Base-by-base conservation (phyloP, 2,113 vertebrate genomes). In the Antigone vipio region DNA sequence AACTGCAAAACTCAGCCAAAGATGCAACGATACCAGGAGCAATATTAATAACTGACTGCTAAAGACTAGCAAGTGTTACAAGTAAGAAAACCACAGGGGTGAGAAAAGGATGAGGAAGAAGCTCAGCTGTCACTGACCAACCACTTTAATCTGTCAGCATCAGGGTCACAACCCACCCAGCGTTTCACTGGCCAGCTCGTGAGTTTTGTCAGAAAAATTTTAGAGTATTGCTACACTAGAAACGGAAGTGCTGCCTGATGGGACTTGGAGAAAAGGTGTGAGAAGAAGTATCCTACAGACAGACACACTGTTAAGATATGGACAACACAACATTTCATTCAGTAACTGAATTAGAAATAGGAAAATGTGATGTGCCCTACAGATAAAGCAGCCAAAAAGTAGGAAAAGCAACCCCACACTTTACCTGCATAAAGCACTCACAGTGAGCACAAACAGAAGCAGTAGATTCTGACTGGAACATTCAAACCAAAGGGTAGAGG, bases 371-470 rank as follows among this genome's bases (percentile, higher is more conserved):
- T 77, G 88, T 84, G 79, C 88, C 91, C 93, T 96, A 94, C 52
- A 91, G 91, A 96, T 64, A 96, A 92, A 94, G 93, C 88, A 97
- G 85, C 72, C 76, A 91, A 75, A 91, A 93, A 93, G 88, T 92
- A 97, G 85, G 95, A 96, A 95, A 96, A 94, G 92, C 96, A 97
- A 96, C 88, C 83, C 96, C 96, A 96, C 92, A 96, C 97, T 95
- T 94, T 96, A 96, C 95, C 96, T 97, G 95, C 95, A 90, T 92
- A 95, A 94, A 96, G 95, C 96, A 96, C 95, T 96, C 95, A 96
- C 93, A 97, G 93, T 90, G 95, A 96, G 95, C 95, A 97, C 95
- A 97, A 95, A 96, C 82, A 96, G 95, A 97, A 96, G 96, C 96
- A 93, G 95, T 92, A 91, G 96, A 94, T 95, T 96, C 96, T 96